A percentile compares a stretch with the other conserved stretches of the same genome.
Evolutionary conservation across 1,140 invertebrate genomes (phyloP).

Genomic region (Galleria mellonella): DNA sequence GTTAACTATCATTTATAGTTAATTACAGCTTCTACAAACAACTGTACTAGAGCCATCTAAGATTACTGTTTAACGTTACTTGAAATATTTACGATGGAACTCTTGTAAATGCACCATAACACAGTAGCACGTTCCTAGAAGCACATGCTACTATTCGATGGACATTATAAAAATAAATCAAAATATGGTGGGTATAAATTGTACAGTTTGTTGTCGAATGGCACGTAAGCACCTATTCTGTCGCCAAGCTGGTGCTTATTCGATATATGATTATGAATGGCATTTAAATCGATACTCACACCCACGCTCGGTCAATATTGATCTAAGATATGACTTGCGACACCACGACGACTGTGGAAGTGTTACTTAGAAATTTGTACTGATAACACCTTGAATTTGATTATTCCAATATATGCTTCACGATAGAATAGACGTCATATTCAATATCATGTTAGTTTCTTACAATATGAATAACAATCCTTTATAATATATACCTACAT

Average conservation of each 20-base stretch:
- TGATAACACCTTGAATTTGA: slow-evolving; percentile 40
- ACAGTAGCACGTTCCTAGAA: too few relatives aligned
- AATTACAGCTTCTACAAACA: too few relatives aligned
- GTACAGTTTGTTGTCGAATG: slow-evolving; percentile 33
- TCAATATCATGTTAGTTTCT: too few relatives aligned
- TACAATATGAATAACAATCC: too few relatives aligned
- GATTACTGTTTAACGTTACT: too few relatives aligned
- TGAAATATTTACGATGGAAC: too few relatives aligned
- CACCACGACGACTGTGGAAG: slow-evolving; percentile 31
- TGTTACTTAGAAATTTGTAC: slow-evolving; percentile 55
- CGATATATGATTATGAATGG: slow-evolving; percentile 36
- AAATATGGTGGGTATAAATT: slow-evolving; percentile 22
- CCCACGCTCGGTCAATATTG: slow-evolving; percentile 66
- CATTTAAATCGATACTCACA: slow-evolving; percentile 45
- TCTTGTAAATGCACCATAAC: too few relatives aligned
- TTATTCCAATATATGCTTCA: slow-evolving; percentile 15
- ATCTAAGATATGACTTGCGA: slow-evolving; percentile 42
- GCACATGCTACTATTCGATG: neutral
- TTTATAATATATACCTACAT: too few relatives aligned
- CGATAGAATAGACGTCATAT: too few relatives aligned
- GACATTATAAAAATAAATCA: slow-evolving; percentile 4
- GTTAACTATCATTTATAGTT: too few relatives aligned
- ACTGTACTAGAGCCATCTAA: too few relatives aligned
- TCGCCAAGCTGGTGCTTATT: neutral
- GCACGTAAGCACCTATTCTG: slow-evolving; percentile 4